A percentile compares a stretch with the other conserved stretches of the same genome.
phyloP scores from a whole-genome alignment of 2,888 invertebrate genomes.

The Malacosoma neustria region DNA sequence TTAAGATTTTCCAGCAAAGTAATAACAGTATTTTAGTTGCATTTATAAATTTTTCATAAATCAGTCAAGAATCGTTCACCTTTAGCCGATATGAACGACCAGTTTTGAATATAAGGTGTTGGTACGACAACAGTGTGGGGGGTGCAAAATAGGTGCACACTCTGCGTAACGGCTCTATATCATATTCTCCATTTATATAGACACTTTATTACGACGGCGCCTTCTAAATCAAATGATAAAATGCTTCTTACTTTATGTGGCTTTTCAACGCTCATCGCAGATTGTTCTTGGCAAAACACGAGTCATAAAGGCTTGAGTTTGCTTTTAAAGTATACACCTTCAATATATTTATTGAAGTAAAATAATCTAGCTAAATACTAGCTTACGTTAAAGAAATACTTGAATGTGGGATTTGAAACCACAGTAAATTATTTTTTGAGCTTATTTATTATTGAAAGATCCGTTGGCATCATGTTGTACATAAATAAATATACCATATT shows the following conservation, averaged over 20 bases:
- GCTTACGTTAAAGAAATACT: too few species aligned
- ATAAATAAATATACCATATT: too few species aligned
- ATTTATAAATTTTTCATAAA: too few species aligned
- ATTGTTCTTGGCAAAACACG: slow-evolving; percentile 44
- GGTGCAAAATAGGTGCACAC: slow-evolving; percentile 39
- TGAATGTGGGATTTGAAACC: too few species aligned
- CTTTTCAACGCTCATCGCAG: slow-evolving; percentile 53
- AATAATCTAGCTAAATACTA: too few species aligned
- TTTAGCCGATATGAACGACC: not conserved
- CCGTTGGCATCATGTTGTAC: not conserved
- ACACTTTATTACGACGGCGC: slow-evolving; percentile 69
- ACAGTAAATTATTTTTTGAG: too few species aligned
- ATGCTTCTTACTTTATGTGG: slow-evolving; percentile 69
- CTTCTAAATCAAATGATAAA: slow-evolving; percentile 74
- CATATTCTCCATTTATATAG: slow-evolving; percentile 70
- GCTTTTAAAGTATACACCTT: not conserved
- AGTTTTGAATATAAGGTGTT: slow-evolving; percentile 5
- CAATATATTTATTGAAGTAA: too few species aligned
- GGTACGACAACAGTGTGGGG: not conserved
- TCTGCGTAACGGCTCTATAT: slow-evolving; percentile 57
- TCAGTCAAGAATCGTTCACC: not conserved
- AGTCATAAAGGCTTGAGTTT: slow-evolving; percentile 5
- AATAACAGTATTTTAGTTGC: too few species aligned
- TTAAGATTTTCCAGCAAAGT: too few species aligned
- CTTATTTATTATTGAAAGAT: not conserved